Evolutionary conservation across 2,797 vertebrate genomes (phyloP), one percentile per base, ranked within the genome.

Genomic region (Sebastes matsubarae): DNA sequence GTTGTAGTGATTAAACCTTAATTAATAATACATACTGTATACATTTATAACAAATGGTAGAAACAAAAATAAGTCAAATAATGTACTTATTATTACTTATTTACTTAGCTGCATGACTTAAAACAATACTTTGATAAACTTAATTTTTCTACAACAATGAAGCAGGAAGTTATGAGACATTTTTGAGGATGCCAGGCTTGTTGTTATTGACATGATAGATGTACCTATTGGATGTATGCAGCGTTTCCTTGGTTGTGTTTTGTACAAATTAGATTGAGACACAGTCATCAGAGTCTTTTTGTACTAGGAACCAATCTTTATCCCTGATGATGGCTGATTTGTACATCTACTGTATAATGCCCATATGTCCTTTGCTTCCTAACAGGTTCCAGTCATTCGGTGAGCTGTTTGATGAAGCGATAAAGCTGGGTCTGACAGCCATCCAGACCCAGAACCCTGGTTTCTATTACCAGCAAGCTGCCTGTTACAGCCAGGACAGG

Each of bases 401-500:
- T 10, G 98, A 99, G 91, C 95, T 99, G 70, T 99, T 99, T 85
- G 98, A 99, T 93, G 98, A 99, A 95, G 98, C 98, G 0, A 99
- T 99, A 79, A 99, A 99, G 84, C 93, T 99, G 90, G 98, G 98
- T 10, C 90, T 99, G 89, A 98, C 98, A 0, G 98, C 98, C 59
- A 99, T 99, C 89, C 98, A 99, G 86, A 99, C 98, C 11, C 98
- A 99, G 93, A 99, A 99, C 90, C 98, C 98, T 54, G 98, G 98
- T 24, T 99, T 99, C 89, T 99, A 99, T 95, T 99, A 99, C 90
- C 98, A 99, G 90, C 98, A 99, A 87, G 98, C 97, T 67, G 98
- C 98, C 0, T 97, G 96, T 87, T 99, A 99, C 27, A 97, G 97
- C 22, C 98, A 99, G 94, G 98, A 99, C 67, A 93, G 97, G 73